A percentile compares a stretch with the other conserved stretches of the same genome.
Conservation (phyloP, 2,888 invertebrate genomes). For the Amiota minor region DNA sequence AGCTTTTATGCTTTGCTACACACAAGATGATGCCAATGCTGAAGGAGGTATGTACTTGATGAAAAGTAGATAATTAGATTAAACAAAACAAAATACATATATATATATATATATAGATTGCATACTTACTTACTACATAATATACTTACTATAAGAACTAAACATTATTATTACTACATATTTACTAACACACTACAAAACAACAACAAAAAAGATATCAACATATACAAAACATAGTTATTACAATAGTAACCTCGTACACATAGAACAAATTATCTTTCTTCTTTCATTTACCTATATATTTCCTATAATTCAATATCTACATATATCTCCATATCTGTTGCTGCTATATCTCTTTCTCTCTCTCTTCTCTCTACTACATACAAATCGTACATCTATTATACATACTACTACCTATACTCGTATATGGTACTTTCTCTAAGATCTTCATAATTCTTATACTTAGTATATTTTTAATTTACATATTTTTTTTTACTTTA, state of each 20-base stretch:
- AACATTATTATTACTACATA: background rate
- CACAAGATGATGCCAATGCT: constrained; percentile 91
- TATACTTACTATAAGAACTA: constrained; percentile 24
- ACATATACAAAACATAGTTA: no score
- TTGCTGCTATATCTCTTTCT: background rate
- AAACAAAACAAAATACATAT: constrained; percentile 37
- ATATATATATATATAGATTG: constrained; percentile 30
- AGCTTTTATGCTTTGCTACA: constrained; percentile 96
- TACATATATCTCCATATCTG: no score
- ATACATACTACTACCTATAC: constrained; percentile 3
- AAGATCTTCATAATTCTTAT: background rate
- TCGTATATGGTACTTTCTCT: background rate
- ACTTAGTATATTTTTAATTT: background rate
- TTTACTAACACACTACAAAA: no score
- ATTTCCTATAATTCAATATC: no score
- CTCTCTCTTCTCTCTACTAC: no score
- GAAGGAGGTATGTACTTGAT: constrained; percentile 87
- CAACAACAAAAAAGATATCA: no score
- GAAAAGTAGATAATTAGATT: constrained; percentile 42
- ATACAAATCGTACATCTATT: background rate
- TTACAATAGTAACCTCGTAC: no score
- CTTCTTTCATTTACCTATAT: no score
- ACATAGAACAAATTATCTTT: no score
- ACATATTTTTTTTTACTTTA: background rate
- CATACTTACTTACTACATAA: constrained; percentile 11